Evolutionary conservation across 2,113 vertebrate genomes (phyloP).

Genomic region (Pavo muticus): DNA sequence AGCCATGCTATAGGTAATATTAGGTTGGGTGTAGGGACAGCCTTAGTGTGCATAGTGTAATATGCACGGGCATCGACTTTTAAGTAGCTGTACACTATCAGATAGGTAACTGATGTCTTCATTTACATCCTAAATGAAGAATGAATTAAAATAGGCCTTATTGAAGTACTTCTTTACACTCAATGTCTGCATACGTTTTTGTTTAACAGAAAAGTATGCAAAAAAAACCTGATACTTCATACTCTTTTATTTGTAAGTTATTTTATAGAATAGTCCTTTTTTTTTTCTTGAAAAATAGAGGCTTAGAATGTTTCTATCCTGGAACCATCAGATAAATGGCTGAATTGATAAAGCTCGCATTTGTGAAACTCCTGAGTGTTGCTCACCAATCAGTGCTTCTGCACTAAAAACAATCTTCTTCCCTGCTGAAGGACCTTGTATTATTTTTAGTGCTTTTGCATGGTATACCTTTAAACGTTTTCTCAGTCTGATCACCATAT

Average conservation of each 20-base stretch:
- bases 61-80: neutral
- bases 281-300: neutral
- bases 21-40: neutral
- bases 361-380: neutral
- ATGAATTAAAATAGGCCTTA: neutral
- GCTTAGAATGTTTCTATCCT: neutral
- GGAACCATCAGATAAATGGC: conserved; percentile 8
- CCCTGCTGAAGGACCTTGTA: conserved; percentile 1
- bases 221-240: neutral
- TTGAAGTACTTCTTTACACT: conserved; percentile 9
- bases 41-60: neutral
- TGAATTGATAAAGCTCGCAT: neutral
- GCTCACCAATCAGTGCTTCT: neutral
- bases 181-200: neutral
- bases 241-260: neutral
- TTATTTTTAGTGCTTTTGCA: conserved; percentile 58
- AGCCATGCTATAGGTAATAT: neutral
- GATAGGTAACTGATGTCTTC: neutral
- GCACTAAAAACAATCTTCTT: neutral
- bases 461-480: conserved; percentile 54
- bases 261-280: neutral
- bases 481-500: conserved; percentile 67
- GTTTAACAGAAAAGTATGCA: neutral
- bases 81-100: neutral
- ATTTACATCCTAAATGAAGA: neutral